Evolutionary conservation across 2,113 vertebrate species (phyloP).

Genomic region (Pleuronectes platessa): DNA sequence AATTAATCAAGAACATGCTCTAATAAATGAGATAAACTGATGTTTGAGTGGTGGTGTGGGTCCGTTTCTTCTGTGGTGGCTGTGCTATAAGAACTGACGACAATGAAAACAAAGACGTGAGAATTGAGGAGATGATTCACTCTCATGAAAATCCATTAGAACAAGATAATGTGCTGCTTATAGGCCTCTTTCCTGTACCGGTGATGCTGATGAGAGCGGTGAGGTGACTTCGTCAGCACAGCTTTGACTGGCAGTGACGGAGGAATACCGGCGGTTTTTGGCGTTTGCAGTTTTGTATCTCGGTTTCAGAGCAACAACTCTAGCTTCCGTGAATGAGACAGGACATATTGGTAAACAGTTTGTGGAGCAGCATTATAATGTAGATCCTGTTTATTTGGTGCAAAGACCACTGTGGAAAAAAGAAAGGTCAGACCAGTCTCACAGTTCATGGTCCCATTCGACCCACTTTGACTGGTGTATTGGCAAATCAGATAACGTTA

Average conservation of each 20-base stretch:
- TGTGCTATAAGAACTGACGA: slow-evolving; percentile 25
- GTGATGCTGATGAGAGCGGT: no score
- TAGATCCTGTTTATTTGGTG: neutral
- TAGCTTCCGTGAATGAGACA: slow-evolving; percentile 38
- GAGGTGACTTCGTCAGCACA: slow-evolving; percentile 22
- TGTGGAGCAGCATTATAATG: neutral
- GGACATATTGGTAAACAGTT: slow-evolving; percentile 33
- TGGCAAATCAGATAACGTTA: neutral
- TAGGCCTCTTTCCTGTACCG: no score
- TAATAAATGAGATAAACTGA: neutral
- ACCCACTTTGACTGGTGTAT: neutral
- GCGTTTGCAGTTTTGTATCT: slow-evolving; percentile 31
- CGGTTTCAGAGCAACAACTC: slow-evolving; percentile 49
- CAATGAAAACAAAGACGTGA: slow-evolving; percentile 55
- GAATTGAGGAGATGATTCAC: slow-evolving; percentile 65
- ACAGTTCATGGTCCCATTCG: no score
- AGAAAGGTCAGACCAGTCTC: no score
- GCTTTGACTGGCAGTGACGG: slow-evolving; percentile 60
- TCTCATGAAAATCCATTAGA: slow-evolving; percentile 68
- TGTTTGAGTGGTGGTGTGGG: slow-evolving; percentile 27
- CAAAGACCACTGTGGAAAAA: no score
- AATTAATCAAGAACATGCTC: neutral
- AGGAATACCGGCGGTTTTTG: slow-evolving; percentile 25
- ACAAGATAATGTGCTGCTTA: neutral
- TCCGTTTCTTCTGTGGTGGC: slow-evolving; percentile 21